phyloP scores from a whole-genome alignment of 2,888 invertebrate genomes.

The Aspidiotus rigidus region DNA sequence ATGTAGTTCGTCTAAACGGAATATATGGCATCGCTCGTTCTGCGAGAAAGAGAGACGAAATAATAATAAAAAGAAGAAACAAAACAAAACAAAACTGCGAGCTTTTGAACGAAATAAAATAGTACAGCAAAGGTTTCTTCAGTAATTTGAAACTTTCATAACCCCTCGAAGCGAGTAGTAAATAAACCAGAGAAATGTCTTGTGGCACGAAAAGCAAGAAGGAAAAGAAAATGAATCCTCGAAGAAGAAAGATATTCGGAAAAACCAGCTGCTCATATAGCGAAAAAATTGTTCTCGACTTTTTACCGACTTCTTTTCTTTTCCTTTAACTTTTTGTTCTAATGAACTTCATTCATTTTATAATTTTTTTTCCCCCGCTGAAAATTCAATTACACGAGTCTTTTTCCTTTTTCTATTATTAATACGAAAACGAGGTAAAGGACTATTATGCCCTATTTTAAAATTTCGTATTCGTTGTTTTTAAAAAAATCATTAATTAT shows the following conservation, averaged over 20 bases:
- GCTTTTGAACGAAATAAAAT: conserved; percentile 29
- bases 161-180: conserved; percentile 29
- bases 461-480: background rate
- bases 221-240: too few species aligned
- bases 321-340: conserved; percentile 22
- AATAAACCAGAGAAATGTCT: conserved; percentile 29
- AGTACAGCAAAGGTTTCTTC: conserved; percentile 24
- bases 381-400: conserved; percentile 24
- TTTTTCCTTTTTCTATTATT: background rate
- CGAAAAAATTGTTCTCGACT: conserved; percentile 17
- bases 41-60: conserved; percentile 7
- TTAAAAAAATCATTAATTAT: conserved; percentile 2
- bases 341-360: conserved; percentile 30
- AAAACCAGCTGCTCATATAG: conserved; percentile 24
- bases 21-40: conserved; percentile 11
- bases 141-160: conserved; percentile 31
- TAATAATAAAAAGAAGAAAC: background rate
- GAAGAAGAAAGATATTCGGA: background rate
- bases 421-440: background rate
- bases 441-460: background rate
- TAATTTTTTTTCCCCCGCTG: conserved; percentile 13
- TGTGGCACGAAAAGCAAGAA: conserved; percentile 9
- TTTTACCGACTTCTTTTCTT: conserved; percentile 9
- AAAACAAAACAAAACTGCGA: conserved; percentile 9
- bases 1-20: conserved; percentile 21